A percentile compares a stretch with the other conserved stretches of the same genome.
Evolutionary conservation across 2,113 vertebrate genomes (phyloP).

Genomic region (Ailuropoda melanoleuca): DNA sequence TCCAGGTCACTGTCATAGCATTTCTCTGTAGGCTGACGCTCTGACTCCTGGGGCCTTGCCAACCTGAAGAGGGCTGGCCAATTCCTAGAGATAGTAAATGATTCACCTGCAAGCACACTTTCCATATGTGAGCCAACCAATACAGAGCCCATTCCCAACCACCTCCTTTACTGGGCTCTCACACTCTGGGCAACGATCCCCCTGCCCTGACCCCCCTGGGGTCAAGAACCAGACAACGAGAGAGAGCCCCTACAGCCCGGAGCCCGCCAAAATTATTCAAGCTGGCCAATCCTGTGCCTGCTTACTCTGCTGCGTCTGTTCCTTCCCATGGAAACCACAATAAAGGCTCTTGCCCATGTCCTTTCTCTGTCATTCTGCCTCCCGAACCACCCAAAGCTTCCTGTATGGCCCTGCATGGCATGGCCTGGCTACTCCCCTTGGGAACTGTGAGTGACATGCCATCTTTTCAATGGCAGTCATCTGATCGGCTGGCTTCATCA

Average conservation of each 20-base stretch:
- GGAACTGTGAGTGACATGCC: too few relatives aligned
- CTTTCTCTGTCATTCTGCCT: neutral
- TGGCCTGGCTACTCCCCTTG: accelerated
- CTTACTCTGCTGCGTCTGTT: too few relatives aligned
- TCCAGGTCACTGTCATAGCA: neutral
- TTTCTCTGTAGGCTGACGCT: neutral
- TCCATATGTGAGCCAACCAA: neutral
- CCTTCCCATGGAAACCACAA: neutral
- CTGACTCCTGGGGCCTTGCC: neutral
- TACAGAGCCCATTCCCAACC: neutral
- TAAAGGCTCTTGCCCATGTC: neutral
- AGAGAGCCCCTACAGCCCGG: too few relatives aligned
- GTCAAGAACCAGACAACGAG: neutral
- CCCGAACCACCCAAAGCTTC: neutral
- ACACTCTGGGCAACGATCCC: accelerated
- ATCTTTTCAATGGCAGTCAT: neutral
- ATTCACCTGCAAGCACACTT: neutral
- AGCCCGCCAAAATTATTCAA: neutral
- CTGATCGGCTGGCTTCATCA: neutral
- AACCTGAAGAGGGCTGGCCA: neutral
- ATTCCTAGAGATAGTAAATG: neutral
- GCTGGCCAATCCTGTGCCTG: neutral
- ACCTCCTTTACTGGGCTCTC: neutral
- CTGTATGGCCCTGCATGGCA: accelerated
- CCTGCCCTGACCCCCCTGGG: neutral